phyloP scores from a whole-genome alignment of 2,113 vertebrate species.

The Oryzias curvinotus region DNA sequence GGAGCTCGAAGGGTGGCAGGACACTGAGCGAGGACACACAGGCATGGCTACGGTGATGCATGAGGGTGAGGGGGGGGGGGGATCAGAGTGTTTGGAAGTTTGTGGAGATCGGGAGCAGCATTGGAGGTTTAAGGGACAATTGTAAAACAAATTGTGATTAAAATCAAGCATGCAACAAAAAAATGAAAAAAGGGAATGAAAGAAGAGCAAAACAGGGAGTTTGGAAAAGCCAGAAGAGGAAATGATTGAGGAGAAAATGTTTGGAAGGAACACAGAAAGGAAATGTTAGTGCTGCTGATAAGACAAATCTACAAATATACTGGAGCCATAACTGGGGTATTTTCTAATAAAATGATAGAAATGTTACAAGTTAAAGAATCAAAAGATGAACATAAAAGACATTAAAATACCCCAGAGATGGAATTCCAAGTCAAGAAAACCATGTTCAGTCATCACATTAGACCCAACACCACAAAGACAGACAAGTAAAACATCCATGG shows the following conservation, averaged over 20 bases:
- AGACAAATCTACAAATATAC: constrained; percentile 22
- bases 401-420: constrained; percentile 22
- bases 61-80: constrained; percentile 51
- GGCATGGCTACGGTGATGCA: constrained; percentile 86
- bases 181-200: constrained; percentile 41
- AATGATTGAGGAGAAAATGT: constrained; percentile 40
- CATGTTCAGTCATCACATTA: constrained; percentile 11
- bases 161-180: constrained; percentile 1
- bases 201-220: constrained; percentile 12
- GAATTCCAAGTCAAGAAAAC: constrained; percentile 48
- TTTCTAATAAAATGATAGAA: neutral
- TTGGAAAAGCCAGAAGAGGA: constrained; percentile 19
- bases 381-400: neutral
- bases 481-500: neutral
- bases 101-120: constrained; percentile 61
- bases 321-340: constrained; percentile 67
- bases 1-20: constrained; percentile 92
- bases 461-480: constrained; percentile 33
- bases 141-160: neutral
- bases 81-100: constrained; percentile 68
- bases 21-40: constrained; percentile 99
- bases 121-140: constrained; percentile 18
- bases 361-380: neutral
- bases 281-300: constrained; percentile 76
- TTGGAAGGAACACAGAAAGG: constrained; percentile 70